A percentile compares a stretch with the other conserved stretches of the same genome.
These are phyloP conservation scores for Pygocentrus nattereri DNA, from an alignment of 2,797 vertebrate genomes.

Conservation along the genomic window DNA sequence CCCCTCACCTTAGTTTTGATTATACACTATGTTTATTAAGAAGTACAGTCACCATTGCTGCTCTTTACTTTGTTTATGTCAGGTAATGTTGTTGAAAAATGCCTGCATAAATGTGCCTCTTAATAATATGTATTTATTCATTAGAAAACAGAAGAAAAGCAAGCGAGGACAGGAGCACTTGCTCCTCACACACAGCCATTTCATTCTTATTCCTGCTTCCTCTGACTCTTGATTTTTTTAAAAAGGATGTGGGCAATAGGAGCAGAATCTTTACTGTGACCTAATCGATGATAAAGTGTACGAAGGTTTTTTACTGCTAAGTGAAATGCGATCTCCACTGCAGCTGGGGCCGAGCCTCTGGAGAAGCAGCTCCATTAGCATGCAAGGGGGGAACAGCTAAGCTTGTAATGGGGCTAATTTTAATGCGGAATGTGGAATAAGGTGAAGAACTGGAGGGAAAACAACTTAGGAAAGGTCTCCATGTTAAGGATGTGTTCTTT, in stretches of 20 bases:
- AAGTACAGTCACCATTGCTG: too few relatives aligned
- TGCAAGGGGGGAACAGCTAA: slow-evolving; percentile 62
- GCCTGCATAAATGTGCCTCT: too few relatives aligned
- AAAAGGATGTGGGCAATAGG: slow-evolving; percentile 40
- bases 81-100: too few relatives aligned
- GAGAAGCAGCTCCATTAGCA: slow-evolving; percentile 67
- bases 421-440: slow-evolving; percentile 12
- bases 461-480: neutral
- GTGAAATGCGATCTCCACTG: slow-evolving; percentile 58
- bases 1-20: too few relatives aligned
- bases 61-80: too few relatives aligned
- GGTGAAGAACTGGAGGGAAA: neutral
- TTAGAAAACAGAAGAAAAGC: too few relatives aligned
- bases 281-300: slow-evolving; percentile 57
- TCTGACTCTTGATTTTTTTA: slow-evolving; percentile 31
- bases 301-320: slow-evolving; percentile 58
- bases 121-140: too few relatives aligned
- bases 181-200: neutral
- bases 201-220: neutral
- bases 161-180: neutral
- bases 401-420: slow-evolving; percentile 72
- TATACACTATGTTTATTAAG: too few relatives aligned
- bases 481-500: slow-evolving; percentile 46
- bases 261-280: slow-evolving; percentile 49
- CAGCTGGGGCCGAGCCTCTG: slow-evolving; percentile 59